Base-by-base conservation (phyloP, 2,888 invertebrate species). In the Celastrina argiolus region DNA sequence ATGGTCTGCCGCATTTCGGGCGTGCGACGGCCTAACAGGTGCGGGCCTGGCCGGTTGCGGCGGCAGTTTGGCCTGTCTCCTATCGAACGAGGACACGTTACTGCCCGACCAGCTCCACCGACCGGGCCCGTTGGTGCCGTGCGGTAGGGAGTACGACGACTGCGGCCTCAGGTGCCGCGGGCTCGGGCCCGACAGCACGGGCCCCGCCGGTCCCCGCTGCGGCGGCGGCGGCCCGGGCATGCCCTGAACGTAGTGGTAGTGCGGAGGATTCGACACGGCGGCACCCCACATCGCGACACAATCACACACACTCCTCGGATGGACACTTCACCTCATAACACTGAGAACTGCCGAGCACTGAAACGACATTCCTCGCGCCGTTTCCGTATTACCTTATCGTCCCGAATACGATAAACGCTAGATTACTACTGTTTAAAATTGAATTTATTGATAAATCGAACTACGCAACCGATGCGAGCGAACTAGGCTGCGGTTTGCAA, bases 91-190 rank as follows among this genome's bases (percentile, higher is more conserved):
- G 69, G 92, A 88, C 69, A 91, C 85, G 78, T 93, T 82, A 76
- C 76, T 92, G 74, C 92, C 92, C 34, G 89, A 82, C 87, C 92
- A 91, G 73, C 92, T 90, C 93, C 93, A 85, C 70, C 92, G 83
- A 75, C 92, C 85, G 72, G 92, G 87, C 73, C 92, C 86, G 80
- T 92, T 90, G 81, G 91, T 86, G 74, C 92, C 88, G 80, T 93
- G 92, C 14, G 91, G 92, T 74, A 92, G 78, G 71, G 92, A 92
- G 78, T 92, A 92, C 68, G 88, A 90, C n/a, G 88, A 88, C 75
- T 90, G 90, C 31, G 91, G 91, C 70, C 88, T 78, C 70, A 91
- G 75, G 72, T 88, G 86, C 69, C 83, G 83, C 56, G 79, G 75
- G 67, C 76, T 80, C 77, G 90, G 88, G 34, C 88, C 88, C 1